Base-by-base conservation (phyloP, 2,797 vertebrate genomes). In the Sebastes kiyomatsui region DNA sequence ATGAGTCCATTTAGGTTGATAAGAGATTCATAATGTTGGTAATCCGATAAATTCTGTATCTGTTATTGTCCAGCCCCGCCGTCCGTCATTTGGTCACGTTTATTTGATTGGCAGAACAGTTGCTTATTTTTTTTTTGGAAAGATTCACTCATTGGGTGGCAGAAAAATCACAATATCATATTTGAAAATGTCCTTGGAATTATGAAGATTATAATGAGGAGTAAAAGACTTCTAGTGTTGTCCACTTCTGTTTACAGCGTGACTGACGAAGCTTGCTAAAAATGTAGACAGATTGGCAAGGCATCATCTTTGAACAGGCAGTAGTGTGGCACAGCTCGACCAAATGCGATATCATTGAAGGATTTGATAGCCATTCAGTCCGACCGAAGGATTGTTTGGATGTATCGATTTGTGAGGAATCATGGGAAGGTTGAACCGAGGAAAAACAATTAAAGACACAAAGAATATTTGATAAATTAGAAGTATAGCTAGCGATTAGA, bases 161-260 rank as follows among this genome's bases (percentile, higher is more conserved):
- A 59, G 20, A 35, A 75, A 72, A 59, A 72, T 61, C 12, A 49
- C 22, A 64, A 4, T 28, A 42, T 14, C 4, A 59, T 79, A 42
- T 80, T 79, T 58, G 9, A 58, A 76, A 73, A 70, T 67, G 28
- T 72, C 27, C 28, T 61, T 73, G 66, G 46, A 77, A 33, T 71
- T 52, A 27, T 16, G 25, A 33, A 65, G 56, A 60, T 54, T 32
- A 14, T 52, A 73, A 28, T 35, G 61, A 56, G 20, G 69, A 56
- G 9, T 56, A 18, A 52, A 65, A 71, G 2, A 79, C 68, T 30
- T 75, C 27, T 25, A 49, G 9, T 62, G 22, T 73, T 67, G 65
- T 75, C 42, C 30, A 55, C 18, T 27, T 60, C 33, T 23, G 12
- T 38, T 73, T 75, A 59, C 28, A 23, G 30, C 0, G 2, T 60